Evolutionary conservation across 2,113 vertebrate genomes (phyloP), one percentile per base, ranked within the genome.

Genomic region (Melanerpes formicivorus): DNA sequence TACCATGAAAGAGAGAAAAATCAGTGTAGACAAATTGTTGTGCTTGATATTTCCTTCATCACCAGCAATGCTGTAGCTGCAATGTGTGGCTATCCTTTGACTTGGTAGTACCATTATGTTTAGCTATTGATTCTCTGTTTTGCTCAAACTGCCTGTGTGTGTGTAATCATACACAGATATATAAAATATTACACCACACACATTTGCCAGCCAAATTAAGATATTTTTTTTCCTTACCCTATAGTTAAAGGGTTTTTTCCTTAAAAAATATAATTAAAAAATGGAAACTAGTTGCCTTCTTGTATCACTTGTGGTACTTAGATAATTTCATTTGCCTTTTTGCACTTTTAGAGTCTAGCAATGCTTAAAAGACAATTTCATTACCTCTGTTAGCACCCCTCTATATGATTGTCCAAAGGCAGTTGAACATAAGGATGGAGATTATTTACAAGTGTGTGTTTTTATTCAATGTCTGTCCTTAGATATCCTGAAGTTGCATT

Each of bases 401-500:
- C 23, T 80, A 2, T 0, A 1, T 92, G 21, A 48, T 78, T 87
- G 29, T 72, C 66, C n/a, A 59, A 71, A 80, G 34, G 8, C 34
- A 74, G 69, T 88, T 75, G 90, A 71, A 25, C 58, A 14, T 78
- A 59, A 69, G 55, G 37, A 60, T 94, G 44, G 65, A 74, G n/a
- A 85, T 34, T 81, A n/a, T 76, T 85, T 84, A 85, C 37, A 84
- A 70, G 25, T 46, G 29, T 46, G 80, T 94, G 76, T 70, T 84
- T 84, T 94, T 89, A 84, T 93, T 88, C 75, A 71, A 3, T 64
- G 30, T 69, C 64, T 92, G 84, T 87, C 59, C 44, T 52, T 80
- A 79, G 62, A 87, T 75, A 74, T 70, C 60, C 70, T 88, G 81
- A 93, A 95, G 65, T 92, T 92, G 46, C 76, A 66, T 87, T 85